Evolutionary conservation across 2,113 vertebrate species (phyloP), one percentile per base, ranked within the genome.

Genomic region (Sardina pilchardus): DNA sequence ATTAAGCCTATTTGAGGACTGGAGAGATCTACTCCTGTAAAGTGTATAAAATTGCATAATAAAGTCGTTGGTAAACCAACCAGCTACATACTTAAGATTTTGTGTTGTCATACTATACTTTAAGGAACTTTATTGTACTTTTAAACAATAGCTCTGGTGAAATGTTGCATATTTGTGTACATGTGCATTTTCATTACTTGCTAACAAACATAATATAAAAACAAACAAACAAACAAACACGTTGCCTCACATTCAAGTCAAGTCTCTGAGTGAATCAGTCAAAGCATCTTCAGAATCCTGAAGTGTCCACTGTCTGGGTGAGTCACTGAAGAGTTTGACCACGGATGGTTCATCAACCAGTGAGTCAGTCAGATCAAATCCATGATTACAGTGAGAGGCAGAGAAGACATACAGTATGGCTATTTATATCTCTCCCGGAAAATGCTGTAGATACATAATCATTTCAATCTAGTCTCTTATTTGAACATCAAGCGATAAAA

Each of bases 101-200:
- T 75, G 67, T 75, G 30, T 16, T 36, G 30, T 75, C 30, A 34
- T 36, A 14, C 67, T 16, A 36, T 75, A 34, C 34, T 30, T 75
- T 75, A 14, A 63, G 59, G 19, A 63, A 36, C 67, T 75, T 21
- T 75, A 75, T 36, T 36, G 67, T 36, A 17, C 14, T 75, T 75
- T 36, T 17, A 75, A 75, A 63, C 59, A 63, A 63, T 63, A 75
- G 67, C 67, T 75, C 30, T 34, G 67, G 30, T 75, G 67, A 75
- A 36, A 75, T 14, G 30, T 75, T 16, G 10, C 4, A 34, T 63
- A 63, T 63, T 63, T 63, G 59, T 63, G n/a, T 63, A 34, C 30
- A 17, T 75, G 67, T 75, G 67, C 30, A 75, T 75, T 75, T 36
- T 75, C 30, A 17, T 30, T 71, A 30, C 63, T 75, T 17, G 10